Conservation (phyloP, 2,113 vertebrate species). For the Anguilla rostrata region DNA sequence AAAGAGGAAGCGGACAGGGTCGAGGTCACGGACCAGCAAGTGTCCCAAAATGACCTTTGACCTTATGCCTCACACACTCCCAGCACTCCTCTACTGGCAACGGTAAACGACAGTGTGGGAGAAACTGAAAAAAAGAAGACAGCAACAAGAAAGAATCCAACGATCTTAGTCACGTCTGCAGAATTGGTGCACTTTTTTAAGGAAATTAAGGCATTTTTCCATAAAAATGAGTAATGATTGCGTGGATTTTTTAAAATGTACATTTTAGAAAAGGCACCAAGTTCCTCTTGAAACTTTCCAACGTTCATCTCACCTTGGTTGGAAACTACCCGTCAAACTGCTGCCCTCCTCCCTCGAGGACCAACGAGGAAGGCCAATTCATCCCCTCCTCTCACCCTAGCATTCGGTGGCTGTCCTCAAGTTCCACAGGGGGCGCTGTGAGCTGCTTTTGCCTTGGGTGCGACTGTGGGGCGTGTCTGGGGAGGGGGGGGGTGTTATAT, state of each 20-base stretch:
- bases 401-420: neutral
- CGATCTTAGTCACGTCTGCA: slow-evolving; percentile 28
- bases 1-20: slow-evolving; percentile 18
- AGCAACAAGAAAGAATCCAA: slow-evolving; percentile 27
- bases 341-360: neutral
- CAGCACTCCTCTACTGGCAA: slow-evolving; percentile 21
- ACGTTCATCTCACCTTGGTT: neutral
- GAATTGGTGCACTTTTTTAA: slow-evolving; percentile 33
- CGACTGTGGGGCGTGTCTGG: neutral
- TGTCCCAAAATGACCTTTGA: slow-evolving; percentile 36
- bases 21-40: slow-evolving; percentile 6
- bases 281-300: slow-evolving; percentile 34
- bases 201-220: slow-evolving; percentile 55
- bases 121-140: slow-evolving; percentile 12
- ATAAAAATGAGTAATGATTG: slow-evolving; percentile 36
- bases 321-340: neutral
- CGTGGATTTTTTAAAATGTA: slow-evolving; percentile 31
- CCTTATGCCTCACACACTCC: slow-evolving; percentile 36
- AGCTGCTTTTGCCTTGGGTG: neutral
- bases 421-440: neutral
- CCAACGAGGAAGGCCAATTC: neutral
- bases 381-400: neutral
- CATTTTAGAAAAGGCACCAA: slow-evolving; percentile 51
- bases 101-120: slow-evolving; percentile 24
- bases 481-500: neutral